Evolutionary conservation across 2,797 vertebrate species (phyloP).

Genomic region (Rhinatrema bivittatum): DNA sequence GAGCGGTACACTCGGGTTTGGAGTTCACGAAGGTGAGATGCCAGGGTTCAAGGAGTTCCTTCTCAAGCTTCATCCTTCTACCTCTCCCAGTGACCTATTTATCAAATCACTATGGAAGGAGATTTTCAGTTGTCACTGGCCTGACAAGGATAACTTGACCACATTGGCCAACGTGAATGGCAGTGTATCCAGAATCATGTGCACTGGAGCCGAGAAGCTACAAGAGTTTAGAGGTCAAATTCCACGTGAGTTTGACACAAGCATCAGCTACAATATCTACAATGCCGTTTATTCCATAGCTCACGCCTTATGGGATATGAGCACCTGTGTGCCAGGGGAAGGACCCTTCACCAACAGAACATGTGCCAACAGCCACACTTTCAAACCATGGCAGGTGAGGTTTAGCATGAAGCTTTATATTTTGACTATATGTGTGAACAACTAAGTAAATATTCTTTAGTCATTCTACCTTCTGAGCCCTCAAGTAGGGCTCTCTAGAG

Average conservation of each 20-base stretch:
- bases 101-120: background rate
- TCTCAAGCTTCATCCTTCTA: background rate
- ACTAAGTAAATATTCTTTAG: too few relatives aligned
- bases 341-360: background rate
- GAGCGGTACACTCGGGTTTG: background rate
- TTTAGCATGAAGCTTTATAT: too few relatives aligned
- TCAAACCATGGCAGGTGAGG: background rate
- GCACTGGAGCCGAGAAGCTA: background rate
- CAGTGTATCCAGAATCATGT: too few relatives aligned
- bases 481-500: too few relatives aligned
- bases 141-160: background rate
- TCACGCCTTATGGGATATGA: background rate
- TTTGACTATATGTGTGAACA: too few relatives aligned
- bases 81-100: background rate
- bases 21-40: background rate
- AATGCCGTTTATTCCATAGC: background rate
- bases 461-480: too few relatives aligned
- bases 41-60: background rate
- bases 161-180: background rate
- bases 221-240: background rate
- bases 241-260: background rate
- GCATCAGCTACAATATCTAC: background rate
- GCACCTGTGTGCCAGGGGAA: background rate
- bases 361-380: background rate
- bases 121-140: background rate